Conservation (phyloP, 1,140 invertebrate species). For the Coelopa frigida region DNA sequence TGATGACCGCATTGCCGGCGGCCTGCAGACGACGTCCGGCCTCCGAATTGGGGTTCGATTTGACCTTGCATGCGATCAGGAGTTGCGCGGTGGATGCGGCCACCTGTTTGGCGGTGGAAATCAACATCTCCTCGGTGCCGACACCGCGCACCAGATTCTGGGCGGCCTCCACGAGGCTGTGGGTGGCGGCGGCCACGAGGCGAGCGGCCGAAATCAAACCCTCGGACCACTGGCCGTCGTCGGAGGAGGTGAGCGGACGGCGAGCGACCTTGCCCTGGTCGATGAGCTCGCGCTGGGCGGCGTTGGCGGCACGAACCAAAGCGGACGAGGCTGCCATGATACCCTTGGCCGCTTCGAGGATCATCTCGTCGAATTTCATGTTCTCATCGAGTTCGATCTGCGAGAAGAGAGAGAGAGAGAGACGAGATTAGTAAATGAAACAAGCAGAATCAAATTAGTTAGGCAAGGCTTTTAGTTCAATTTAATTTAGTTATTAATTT, state of each 20-base stretch:
- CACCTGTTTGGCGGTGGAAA: constrained; percentile 94
- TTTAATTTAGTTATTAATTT: neutral
- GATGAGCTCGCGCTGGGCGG: constrained; percentile 90
- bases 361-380: constrained; percentile 98
- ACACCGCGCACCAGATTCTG: constrained; percentile 94
- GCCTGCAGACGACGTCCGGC: constrained; percentile 87
- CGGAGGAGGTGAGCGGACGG: constrained; percentile 70
- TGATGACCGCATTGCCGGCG: constrained; percentile 95
- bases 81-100: constrained; percentile 95
- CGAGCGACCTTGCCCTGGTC: constrained; percentile 75
- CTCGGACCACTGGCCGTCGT: constrained; percentile 98
- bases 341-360: constrained; percentile 94
- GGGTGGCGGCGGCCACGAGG: constrained; percentile 93
- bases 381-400: constrained; percentile 79
- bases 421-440: neutral
- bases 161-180: constrained; percentile 94
- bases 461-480: neutral
- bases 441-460: neutral
- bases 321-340: constrained; percentile 95
- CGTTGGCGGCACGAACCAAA: constrained; percentile 90
- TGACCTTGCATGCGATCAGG: constrained; percentile 94
- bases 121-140: constrained; percentile 90
- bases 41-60: constrained; percentile 91
- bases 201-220: constrained; percentile 93
- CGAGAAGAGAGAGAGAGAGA: constrained; percentile 6